A percentile compares a stretch with the other conserved stretches of the same genome.
These are phyloP conservation scores for Neuroscelio doddi DNA, from an alignment of 2,888 invertebrate genomes.

Conservation along the genomic window DNA sequence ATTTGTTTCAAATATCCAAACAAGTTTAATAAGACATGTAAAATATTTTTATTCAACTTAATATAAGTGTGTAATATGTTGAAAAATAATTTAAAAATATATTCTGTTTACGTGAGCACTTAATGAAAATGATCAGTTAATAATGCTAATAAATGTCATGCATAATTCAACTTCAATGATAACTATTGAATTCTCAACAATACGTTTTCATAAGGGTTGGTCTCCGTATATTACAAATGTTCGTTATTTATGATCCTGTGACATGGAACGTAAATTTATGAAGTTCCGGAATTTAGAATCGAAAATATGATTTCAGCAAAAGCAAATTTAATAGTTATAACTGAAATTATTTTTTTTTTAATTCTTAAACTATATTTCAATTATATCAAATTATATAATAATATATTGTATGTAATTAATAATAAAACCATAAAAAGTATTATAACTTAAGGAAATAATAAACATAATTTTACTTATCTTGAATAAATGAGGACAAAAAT, in stretches of 20 bases:
- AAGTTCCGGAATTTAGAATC: conserved; percentile 12
- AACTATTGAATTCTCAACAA: conserved; percentile 30
- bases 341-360: conserved; percentile 14
- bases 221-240: conserved; percentile 14
- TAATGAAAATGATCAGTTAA: no score
- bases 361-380: not conserved
- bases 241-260: conserved; percentile 27
- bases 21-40: no score
- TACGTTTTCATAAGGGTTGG: conserved; percentile 13
- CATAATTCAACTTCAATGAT: conserved; percentile 23
- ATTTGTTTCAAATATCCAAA: no score
- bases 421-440: conserved; percentile 24
- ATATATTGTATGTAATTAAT: not conserved
- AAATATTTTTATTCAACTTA: no score
- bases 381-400: no score
- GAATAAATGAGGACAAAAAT: conserved; percentile 21
- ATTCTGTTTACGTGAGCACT: no score
- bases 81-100: no score
- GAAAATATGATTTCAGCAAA: conserved; percentile 9
- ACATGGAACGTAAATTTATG: conserved; percentile 26
- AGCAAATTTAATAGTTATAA: conserved; percentile 9
- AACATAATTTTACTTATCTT: conserved; percentile 38
- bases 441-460: no score
- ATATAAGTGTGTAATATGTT: no score
- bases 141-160: conserved; percentile 1